phyloP scores from a whole-genome alignment of 2,113 vertebrate species.

The Hemichromis elongatus region DNA sequence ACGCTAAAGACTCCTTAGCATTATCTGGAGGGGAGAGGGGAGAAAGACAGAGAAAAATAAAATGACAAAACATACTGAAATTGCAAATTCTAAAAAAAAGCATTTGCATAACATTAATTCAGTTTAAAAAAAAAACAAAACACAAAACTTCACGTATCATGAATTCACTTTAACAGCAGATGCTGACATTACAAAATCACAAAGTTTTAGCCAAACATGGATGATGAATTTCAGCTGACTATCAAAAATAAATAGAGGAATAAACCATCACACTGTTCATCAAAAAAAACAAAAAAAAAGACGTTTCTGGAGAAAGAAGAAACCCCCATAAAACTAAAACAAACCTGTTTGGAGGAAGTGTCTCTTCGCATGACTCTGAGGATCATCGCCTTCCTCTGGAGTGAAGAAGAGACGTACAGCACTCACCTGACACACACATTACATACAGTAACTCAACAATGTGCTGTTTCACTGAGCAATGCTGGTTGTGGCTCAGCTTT shows the following conservation, averaged over 20 bases:
- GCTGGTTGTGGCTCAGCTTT: fast-evolving
- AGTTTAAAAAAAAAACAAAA: not conserved
- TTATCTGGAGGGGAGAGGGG: slow-evolving; percentile 73
- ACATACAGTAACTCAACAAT: not conserved
- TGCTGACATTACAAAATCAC: not conserved
- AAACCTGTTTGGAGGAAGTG: slow-evolving; percentile 88
- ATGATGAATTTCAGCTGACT: not conserved
- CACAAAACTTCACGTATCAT: fast-evolving
- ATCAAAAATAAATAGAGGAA: not conserved
- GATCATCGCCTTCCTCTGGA: slow-evolving; percentile 84
- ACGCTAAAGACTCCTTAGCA: slow-evolving; percentile 80
- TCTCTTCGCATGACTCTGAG: slow-evolving; percentile 85
- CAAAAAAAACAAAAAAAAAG: not conserved
- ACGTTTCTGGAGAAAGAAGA: not conserved
- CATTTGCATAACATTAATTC: not conserved
- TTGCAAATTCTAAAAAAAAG: not conserved
- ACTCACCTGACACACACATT: slow-evolving; percentile 72
- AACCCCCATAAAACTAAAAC: not conserved
- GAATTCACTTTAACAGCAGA: not conserved
- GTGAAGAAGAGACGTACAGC: slow-evolving; percentile 88
- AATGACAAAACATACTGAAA: fast-evolving
- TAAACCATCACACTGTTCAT: not conserved
- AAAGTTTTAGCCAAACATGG: not conserved
- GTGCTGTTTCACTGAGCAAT: not conserved
- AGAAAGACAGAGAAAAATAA: not conserved